These are phyloP conservation scores for Pachyseris speciosa DNA, from an alignment of 64 coral and sea anemone genomes.

Conservation along the genomic window DNA sequence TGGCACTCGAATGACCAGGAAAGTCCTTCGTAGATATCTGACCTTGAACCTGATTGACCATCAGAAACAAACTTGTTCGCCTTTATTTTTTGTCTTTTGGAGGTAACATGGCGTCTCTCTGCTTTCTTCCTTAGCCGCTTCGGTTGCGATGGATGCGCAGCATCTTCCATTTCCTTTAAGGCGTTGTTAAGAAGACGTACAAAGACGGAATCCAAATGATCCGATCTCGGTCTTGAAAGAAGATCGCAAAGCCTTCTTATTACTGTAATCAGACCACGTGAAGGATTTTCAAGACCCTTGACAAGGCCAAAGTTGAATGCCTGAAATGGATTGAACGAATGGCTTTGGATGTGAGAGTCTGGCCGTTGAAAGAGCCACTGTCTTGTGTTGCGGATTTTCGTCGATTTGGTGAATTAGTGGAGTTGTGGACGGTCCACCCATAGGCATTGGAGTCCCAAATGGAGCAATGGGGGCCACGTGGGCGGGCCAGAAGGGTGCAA, in stretches of 20 bases:
- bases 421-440: too few species aligned
- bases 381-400: not conserved
- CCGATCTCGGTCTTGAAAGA: conserved; percentile 17
- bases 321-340: conserved; percentile 2
- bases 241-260: conserved; percentile 36
- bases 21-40: not conserved
- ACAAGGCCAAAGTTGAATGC: not conserved
- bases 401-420: too few species aligned
- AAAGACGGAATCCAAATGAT: conserved; percentile 26
- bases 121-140: not conserved
- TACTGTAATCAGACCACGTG: conserved; percentile 1
- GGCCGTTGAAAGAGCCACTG: not conserved
- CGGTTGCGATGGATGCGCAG: not conserved
- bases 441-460: not conserved
- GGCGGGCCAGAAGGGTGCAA: not conserved
- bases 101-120: too few species aligned
- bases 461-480: not conserved
- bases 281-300: not conserved
- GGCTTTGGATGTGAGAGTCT: not conserved
- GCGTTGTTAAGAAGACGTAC: conserved; percentile 24
- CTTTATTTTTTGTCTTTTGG: not conserved
- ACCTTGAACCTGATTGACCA: not conserved
- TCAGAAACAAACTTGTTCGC: not conserved
- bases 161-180: conserved; percentile 26
- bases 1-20: not conserved